Evolutionary conservation across 92 coral and sea anemone species (phyloP).

Genomic region (Heliopora coerulea): DNA sequence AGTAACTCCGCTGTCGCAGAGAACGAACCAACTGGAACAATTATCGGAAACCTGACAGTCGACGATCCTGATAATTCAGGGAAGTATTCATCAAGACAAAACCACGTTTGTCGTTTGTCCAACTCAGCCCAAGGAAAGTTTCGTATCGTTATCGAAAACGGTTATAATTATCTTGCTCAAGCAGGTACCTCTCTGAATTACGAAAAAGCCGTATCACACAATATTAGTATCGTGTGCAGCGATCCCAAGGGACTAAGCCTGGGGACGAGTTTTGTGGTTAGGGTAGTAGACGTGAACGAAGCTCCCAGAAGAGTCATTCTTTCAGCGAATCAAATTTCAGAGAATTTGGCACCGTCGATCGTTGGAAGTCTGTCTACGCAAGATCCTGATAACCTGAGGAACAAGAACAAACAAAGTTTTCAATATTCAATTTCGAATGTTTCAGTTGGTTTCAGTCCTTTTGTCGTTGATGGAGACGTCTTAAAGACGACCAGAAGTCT

Average conservation of each 20-base stretch:
- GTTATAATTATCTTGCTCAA: conserved; percentile 15
- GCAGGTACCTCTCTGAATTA: conserved; percentile 62
- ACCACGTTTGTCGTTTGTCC: conserved; percentile 58
- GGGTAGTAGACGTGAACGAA: conserved; percentile 73
- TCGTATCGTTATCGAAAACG: neutral
- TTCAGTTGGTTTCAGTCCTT: conserved; percentile 58
- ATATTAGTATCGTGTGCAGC: conserved; percentile 63
- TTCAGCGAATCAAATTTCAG: conserved; percentile 62
- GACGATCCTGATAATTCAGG: conserved; percentile 84
- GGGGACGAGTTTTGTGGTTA: conserved; percentile 49
- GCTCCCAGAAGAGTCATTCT: conserved; percentile 69
- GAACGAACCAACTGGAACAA: conserved; percentile 63
- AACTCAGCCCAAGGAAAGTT: conserved; percentile 50
- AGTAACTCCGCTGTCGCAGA: conserved; percentile 54
- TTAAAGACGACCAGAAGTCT: conserved; percentile 75
- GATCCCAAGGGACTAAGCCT: conserved; percentile 67
- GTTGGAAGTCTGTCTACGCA: conserved; percentile 70
- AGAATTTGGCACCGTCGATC: conserved; percentile 65
- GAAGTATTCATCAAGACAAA: conserved; percentile 81
- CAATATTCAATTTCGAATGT: conserved; percentile 35
- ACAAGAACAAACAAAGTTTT: conserved; percentile 64
- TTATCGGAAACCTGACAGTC: conserved; percentile 69
- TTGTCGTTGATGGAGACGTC: conserved; percentile 55
- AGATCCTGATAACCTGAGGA: conserved; percentile 83
- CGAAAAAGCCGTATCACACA: conserved; percentile 58